These are phyloP conservation scores for Drosophila repleta DNA, from an alignment of 1,140 invertebrate species.

Conservation along the genomic window DNA sequence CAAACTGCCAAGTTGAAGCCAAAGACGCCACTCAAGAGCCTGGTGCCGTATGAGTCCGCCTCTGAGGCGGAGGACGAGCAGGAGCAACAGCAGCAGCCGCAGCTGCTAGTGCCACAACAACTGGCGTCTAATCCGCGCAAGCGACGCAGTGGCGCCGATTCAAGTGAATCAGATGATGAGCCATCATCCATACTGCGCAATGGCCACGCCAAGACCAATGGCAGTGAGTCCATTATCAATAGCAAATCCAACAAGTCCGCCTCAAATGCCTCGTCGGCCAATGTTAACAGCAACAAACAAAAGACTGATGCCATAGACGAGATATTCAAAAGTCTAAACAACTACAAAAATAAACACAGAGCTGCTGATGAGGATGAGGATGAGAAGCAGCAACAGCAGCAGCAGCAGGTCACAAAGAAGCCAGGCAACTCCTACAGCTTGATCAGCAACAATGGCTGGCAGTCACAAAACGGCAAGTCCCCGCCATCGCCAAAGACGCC, in stretches of 20 bases:
- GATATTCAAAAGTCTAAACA: slow-evolving; percentile 75
- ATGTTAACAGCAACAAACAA: slow-evolving; percentile 67
- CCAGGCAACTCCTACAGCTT: background rate
- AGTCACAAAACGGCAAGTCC: slow-evolving; percentile 52
- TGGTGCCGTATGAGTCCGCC: slow-evolving; percentile 81
- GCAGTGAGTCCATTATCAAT: slow-evolving; percentile 29
- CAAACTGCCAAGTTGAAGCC: slow-evolving; percentile 58
- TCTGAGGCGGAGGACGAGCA: slow-evolving; percentile 73
- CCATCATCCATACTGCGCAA: slow-evolving; percentile 22
- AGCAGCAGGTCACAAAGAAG: slow-evolving; percentile 15
- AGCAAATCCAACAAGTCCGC: slow-evolving; percentile 43
- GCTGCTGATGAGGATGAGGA: slow-evolving; percentile 28
- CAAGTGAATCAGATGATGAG: slow-evolving; percentile 52
- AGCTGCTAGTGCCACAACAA: slow-evolving; percentile 1
- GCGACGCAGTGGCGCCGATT: slow-evolving; percentile 54
- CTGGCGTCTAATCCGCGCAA: slow-evolving; percentile 56
- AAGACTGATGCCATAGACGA: slow-evolving; percentile 80
- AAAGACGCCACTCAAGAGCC: slow-evolving; percentile 69
- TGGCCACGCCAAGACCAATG: slow-evolving; percentile 57
- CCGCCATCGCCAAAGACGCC: slow-evolving; percentile 75
- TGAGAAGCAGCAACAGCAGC: too few species aligned
- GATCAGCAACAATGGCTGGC: slow-evolving; percentile 13
- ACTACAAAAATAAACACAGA: slow-evolving; percentile 56
- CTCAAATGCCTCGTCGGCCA: slow-evolving; percentile 55
- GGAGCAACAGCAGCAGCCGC: slow-evolving; percentile 16